Evolutionary conservation across 2,888 invertebrate genomes (phyloP), one percentile per base, ranked within the genome.

Genomic region (Metellina segmentata): DNA sequence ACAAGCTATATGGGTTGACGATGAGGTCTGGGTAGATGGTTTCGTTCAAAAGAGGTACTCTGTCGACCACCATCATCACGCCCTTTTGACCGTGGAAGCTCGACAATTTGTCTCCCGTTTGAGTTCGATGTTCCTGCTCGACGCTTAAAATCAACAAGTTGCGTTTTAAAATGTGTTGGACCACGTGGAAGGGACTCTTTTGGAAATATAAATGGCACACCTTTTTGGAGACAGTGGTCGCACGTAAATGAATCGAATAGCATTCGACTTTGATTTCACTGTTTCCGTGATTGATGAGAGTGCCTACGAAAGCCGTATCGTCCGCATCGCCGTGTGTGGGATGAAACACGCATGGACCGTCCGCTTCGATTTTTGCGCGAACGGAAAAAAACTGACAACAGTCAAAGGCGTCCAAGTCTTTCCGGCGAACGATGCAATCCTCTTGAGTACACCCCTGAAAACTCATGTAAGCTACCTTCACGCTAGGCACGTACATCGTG

Each of bases 61-160:
- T 8, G 7, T 74, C 48, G 13, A 20, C 34, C 6, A 53, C 19
- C 7, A n/a, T n/a, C n/a, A n/a, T n/a, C n/a, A n/a, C n/a, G n/a
- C n/a, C n/a, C n/a, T n/a, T n/a, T n/a, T n/a, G 85, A 34, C 85
- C 85, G 53, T 85, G 85, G 4, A 85, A 34, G 8, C 53, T 85
- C 16, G 74, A 75, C n/a, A 82, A 8, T 51, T 82, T 82, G 13
- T 82, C 72, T 9, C 82, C 82, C 8, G 72, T 82, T 8, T 19
- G 49, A 6, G 51, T 19, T 8, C 9, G n/a, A 11, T 82, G 82
- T 48, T 16, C 11, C 2, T n/a, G 51, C 16, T 72, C 20, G 1
- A 82, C 51, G 13, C 82, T 53, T 0, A 82, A 11, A 8, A 48
- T n/a, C 52, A 82, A 19, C 7, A 19, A 7, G 8, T n/a, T 34